Percentiles rank a stretch among this genome's conserved stretches.
Evolutionary conservation across 2,888 invertebrate species (phyloP).

Genomic region (Orchesella flavescens): DNA sequence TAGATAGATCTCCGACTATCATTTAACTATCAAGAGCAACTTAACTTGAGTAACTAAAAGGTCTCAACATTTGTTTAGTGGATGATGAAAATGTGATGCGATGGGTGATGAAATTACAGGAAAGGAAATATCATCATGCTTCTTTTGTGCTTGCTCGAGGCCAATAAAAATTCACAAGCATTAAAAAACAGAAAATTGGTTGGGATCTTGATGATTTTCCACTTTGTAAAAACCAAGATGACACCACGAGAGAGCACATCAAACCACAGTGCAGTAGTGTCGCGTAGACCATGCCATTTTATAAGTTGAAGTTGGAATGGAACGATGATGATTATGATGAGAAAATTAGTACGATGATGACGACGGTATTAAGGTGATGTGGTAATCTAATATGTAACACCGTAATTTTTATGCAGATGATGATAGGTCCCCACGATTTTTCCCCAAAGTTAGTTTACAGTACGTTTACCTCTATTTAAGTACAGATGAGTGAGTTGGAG

Average conservation of each 20-base stretch:
- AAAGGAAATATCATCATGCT: constrained; percentile 1
- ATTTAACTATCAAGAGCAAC: too few species aligned
- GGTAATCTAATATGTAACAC: constrained; percentile 19
- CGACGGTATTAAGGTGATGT: constrained; percentile 27
- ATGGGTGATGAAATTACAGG: constrained; percentile 29
- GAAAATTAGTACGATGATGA: constrained; percentile 23
- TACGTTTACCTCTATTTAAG: not conserved
- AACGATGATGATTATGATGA: constrained; percentile 14
- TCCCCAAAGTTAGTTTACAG: not conserved
- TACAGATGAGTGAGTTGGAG: not conserved
- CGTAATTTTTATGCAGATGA: not conserved
- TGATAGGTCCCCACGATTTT: not conserved
- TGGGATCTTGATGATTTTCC: constrained; percentile 7
- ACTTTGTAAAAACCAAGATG: constrained; percentile 6
- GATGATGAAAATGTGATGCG: too few species aligned
- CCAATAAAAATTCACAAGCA: constrained; percentile 47
- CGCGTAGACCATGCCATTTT: too few species aligned
- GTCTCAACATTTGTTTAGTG: too few species aligned
- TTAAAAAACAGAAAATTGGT: not conserved
- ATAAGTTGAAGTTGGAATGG: too few species aligned
- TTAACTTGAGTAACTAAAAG: too few species aligned
- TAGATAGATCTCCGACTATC: too few species aligned
- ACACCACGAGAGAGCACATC: too few species aligned
- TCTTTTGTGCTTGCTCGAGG: not conserved
- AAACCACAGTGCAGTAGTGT: too few species aligned